Base-by-base conservation (phyloP, 2,888 invertebrate genomes). In the Chalcis sispes region DNA sequence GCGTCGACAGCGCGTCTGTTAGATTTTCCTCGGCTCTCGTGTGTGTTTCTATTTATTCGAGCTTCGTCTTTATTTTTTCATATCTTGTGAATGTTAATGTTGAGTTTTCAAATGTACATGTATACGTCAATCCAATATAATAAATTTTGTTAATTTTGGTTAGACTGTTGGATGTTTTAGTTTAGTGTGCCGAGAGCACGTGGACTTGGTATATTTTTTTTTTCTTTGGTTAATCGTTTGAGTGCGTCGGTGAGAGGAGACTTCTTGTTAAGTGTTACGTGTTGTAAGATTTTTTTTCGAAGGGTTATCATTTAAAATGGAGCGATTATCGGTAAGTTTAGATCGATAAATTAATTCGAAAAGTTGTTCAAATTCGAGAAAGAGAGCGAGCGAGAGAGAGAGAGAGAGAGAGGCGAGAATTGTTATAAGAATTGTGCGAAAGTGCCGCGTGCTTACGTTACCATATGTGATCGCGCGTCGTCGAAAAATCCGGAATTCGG, bases 381-480 rank as follows among this genome's bases (percentile, higher is more conserved):
- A 5, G 42, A n/a, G 15, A n/a, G 2, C n/a, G 48, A 10, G 54
- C n/a, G 40, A 5, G 18, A 18, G 18, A 23, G n/a, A 15, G 23
- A 8, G 27, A n/a, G n/a, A 25, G n/a, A 27, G 48, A 8, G 7
- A 36, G 48, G 23, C 15, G 20, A 10, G 5, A 20, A n/a, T 72
- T 27, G n/a, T n/a, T 18, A 29, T 48, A 2, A n/a, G n/a, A n/a
- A n/a, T n/a, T n/a, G n/a, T n/a, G 32, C 8, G 27, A 13, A 32
- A 20, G 23, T 15, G 23, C 25, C 54, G 54, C 56, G 48, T 56
- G 23, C 1, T 8, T 3, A 27, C 48, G n/a, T 20, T 67, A 40
- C 73, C 73, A 67, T 73, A 73, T 73, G 73, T 67, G 67, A 61
- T 36, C 25, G 64, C 56, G 62, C 56, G 32, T 23, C 46, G 29